Evolutionary conservation across 2,797 vertebrate species (phyloP).

Genomic region (Petrocephalus schoutedeni): DNA sequence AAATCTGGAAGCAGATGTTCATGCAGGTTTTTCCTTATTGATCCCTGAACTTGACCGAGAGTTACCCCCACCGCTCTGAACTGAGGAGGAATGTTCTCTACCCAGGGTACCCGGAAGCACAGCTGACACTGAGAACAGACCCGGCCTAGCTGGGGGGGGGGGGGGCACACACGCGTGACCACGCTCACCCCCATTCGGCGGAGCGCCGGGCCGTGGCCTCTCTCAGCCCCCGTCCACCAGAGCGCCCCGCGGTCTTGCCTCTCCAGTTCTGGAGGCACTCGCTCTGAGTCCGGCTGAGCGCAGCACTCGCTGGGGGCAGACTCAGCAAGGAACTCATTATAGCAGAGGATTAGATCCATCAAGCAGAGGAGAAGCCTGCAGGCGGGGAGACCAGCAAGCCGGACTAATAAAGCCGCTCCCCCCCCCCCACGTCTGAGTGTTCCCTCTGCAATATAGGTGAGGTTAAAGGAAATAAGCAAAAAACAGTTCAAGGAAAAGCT

Average conservation of each 20-base stretch:
- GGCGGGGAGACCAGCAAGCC: conserved; percentile 52
- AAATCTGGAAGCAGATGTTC: background rate
- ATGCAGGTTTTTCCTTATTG: background rate
- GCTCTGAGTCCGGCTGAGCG: conserved; percentile 27
- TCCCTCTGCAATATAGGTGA: conserved; percentile 20
- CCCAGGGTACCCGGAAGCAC: background rate
- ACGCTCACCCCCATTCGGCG: background rate
- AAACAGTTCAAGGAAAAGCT: background rate
- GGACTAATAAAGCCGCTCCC: conserved; percentile 56
- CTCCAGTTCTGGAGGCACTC: conserved; percentile 1
- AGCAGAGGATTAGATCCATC: conserved; percentile 62
- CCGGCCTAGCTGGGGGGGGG: background rate
- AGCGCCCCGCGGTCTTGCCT: background rate
- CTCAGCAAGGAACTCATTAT: conserved; percentile 63
- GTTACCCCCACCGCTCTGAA: background rate
- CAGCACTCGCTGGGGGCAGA: conserved; percentile 38
- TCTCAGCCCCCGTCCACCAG: background rate
- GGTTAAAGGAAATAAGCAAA: background rate
- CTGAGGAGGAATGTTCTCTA: background rate
- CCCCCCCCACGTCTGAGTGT: conserved; percentile 35
- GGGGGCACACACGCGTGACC: background rate
- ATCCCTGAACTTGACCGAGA: background rate
- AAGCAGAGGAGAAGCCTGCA: conserved; percentile 37
- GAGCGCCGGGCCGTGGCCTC: background rate
- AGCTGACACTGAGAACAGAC: background rate